Percentiles rank a stretch among this genome's conserved stretches.
These are phyloP conservation scores for Nomada fabriciana DNA, from an alignment of 2,888 invertebrate genomes.

Conservation along the genomic window DNA sequence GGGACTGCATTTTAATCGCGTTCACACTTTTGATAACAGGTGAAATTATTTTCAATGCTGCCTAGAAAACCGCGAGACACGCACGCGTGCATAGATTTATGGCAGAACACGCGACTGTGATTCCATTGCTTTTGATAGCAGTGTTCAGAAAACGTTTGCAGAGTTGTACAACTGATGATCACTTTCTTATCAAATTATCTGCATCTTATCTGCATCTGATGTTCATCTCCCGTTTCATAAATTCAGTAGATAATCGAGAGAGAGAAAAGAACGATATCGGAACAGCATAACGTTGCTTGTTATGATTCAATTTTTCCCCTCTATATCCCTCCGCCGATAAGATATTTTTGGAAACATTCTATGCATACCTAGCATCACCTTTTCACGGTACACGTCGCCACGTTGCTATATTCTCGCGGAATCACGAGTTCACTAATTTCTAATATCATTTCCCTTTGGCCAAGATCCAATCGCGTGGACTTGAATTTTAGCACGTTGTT, in stretches of 20 bases:
- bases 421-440: neutral
- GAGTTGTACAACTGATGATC: no score
- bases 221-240: no score
- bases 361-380: neutral
- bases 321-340: neutral
- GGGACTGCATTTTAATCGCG: neutral
- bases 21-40: conserved; percentile 11
- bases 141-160: neutral
- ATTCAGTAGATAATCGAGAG: no score
- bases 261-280: no score
- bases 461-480: neutral
- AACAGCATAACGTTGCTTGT: no score
- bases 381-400: neutral
- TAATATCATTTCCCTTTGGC: conserved; percentile 1
- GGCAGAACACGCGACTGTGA: neutral
- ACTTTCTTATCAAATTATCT: neutral
- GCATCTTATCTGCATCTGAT: neutral
- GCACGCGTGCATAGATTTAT: neutral
- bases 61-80: neutral
- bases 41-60: neutral
- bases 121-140: neutral
- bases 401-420: neutral
- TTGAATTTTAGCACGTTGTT: neutral
- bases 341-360: neutral
- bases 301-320: neutral